phyloP scores from a whole-genome alignment of 1,140 invertebrate species.

The Drosophila rufa region DNA sequence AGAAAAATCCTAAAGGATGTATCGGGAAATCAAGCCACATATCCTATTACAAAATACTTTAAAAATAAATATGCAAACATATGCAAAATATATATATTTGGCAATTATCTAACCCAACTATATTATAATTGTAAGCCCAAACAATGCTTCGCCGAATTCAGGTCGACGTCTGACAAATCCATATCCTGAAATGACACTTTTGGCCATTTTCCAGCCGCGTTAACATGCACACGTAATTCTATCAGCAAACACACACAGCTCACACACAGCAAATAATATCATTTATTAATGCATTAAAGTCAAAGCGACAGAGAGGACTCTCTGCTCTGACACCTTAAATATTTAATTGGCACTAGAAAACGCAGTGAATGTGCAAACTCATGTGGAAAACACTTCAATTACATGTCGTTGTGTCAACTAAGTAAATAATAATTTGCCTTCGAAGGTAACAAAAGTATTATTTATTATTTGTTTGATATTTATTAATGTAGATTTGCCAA shows the following conservation, averaged over 20 bases:
- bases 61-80: background rate
- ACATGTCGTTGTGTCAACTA: too few relatives aligned
- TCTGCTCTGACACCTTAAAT: constrained; percentile 1
- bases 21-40: too few relatives aligned
- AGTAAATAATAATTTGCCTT: background rate
- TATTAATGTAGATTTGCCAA: background rate
- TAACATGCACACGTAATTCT: constrained; percentile 18
- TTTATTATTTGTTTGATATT: too few relatives aligned
- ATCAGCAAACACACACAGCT: background rate
- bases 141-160: background rate
- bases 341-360: background rate
- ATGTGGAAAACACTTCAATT: too few relatives aligned
- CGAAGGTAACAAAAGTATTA: too few relatives aligned
- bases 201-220: constrained; percentile 14
- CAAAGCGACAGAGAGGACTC: background rate
- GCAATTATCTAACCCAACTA: background rate
- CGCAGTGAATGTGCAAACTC: background rate
- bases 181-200: constrained; percentile 21
- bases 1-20: too few relatives aligned
- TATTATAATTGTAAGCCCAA: background rate
- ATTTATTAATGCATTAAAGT: constrained; percentile 30
- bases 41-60: too few relatives aligned
- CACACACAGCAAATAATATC: constrained; percentile 7
- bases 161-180: constrained; percentile 6
- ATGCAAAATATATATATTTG: background rate